These are phyloP conservation scores for Sminthurinus aureus DNA, from an alignment of 2,888 invertebrate genomes.

Conservation along the genomic window DNA sequence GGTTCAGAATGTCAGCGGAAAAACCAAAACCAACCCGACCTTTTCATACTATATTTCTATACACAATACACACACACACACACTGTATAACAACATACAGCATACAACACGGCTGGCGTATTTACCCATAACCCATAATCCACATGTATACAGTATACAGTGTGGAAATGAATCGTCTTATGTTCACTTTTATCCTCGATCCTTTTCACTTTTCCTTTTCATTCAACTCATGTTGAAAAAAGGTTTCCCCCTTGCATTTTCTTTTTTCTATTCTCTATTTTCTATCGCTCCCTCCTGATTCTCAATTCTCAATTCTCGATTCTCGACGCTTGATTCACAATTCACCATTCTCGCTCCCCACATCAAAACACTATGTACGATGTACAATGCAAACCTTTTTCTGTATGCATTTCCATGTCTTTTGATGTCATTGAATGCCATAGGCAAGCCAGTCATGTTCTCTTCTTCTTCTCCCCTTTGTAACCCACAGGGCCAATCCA, in stretches of 20 bases:
- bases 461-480: neutral
- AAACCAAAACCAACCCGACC: constrained; percentile 20
- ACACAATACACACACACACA: neutral
- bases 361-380: constrained; percentile 12
- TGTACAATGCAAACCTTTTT: neutral
- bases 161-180: too few species aligned
- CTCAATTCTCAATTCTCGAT: neutral
- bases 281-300: neutral
- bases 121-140: neutral
- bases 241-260: neutral
- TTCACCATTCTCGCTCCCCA: neutral
- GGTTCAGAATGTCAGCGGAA: constrained; percentile 29
- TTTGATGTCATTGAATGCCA: neutral
- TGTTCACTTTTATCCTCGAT: neutral
- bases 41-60: constrained; percentile 6
- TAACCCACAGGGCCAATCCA: neutral
- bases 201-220: constrained; percentile 1
- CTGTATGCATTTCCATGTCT: neutral
- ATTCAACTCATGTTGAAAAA: neutral
- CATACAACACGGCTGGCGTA: too few species aligned
- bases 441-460: neutral
- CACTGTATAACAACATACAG: neutral
- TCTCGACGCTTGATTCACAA: too few species aligned
- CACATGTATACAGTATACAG: neutral
- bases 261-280: constrained; percentile 21